phyloP scores from a whole-genome alignment of 2,113 vertebrate genomes.

The Gadus macrocephalus region DNA sequence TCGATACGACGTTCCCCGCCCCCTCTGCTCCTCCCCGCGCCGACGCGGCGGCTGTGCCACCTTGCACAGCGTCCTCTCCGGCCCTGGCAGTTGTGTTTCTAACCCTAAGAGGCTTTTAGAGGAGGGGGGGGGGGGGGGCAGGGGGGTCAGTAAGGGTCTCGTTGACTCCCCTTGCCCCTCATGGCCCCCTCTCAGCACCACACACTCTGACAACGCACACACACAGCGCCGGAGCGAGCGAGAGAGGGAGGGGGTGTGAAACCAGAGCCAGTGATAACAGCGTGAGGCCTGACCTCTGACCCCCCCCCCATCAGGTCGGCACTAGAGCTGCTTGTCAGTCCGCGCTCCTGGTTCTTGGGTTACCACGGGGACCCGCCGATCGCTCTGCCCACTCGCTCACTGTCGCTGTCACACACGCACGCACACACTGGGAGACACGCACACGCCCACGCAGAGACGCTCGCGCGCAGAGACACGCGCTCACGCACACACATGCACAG shows the following conservation, averaged over 20 bases:
- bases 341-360: conserved; percentile 63
- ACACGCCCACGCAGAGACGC: too few species aligned
- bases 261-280: conserved; percentile 75
- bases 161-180: conserved; percentile 56
- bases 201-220: conserved; percentile 24
- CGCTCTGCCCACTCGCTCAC: conserved; percentile 2
- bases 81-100: conserved; percentile 42
- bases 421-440: too few species aligned
- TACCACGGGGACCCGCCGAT: conserved; percentile 42
- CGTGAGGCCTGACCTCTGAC: conserved; percentile 75
- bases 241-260: conserved; percentile 64
- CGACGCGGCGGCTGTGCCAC: conserved; percentile 43
- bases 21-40: conserved; percentile 36
- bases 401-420: conserved; percentile 1
- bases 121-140: background rate
- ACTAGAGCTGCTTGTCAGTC: conserved; percentile 57
- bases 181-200: conserved; percentile 47
- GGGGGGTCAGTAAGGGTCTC: conserved; percentile 49
- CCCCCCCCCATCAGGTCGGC: conserved; percentile 68
- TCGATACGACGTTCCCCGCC: background rate
- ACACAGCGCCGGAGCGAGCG: conserved; percentile 31
- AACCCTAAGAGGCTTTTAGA: conserved; percentile 43
- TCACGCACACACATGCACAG: too few species aligned
- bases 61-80: conserved; percentile 44
- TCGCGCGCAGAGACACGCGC: too few species aligned